These are phyloP conservation scores for Agriopis leucophaearia DNA, from an alignment of 2,888 invertebrate species.

Conservation along the genomic window DNA sequence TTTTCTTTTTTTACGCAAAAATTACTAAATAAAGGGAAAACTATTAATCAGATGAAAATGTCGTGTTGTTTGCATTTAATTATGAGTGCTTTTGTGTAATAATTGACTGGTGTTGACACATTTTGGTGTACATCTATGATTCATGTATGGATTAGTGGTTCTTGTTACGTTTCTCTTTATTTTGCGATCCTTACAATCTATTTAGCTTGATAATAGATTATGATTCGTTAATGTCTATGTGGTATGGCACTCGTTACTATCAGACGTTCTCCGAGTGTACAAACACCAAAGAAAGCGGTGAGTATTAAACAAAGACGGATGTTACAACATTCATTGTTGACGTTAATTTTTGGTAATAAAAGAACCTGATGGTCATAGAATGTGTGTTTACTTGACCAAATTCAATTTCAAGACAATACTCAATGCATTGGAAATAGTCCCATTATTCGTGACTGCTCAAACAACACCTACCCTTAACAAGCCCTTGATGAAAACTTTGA, in stretches of 20 bases:
- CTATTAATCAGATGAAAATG: conserved; percentile 49
- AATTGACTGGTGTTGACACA: conserved; percentile 52
- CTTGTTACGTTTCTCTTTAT: conserved; percentile 69
- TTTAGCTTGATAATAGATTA: conserved; percentile 77
- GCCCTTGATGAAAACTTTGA: background rate
- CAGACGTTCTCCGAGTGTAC: conserved; percentile 84
- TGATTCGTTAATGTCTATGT: conserved; percentile 79
- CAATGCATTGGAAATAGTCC: background rate
- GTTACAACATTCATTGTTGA: conserved; percentile 46
- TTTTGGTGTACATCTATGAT: conserved; percentile 64
- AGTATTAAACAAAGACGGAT: conserved; percentile 56
- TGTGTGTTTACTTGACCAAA: conserved; percentile 2
- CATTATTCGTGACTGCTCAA: background rate
- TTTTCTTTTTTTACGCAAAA: conserved; percentile 52
- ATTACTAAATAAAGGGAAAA: conserved; percentile 44
- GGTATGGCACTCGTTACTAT: conserved; percentile 85
- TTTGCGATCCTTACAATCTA: conserved; percentile 77
- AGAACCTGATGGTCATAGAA: conserved; percentile 36
- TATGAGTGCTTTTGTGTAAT: conserved; percentile 51
- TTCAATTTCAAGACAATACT: background rate
- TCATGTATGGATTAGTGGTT: conserved; percentile 72
- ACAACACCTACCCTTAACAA: background rate
- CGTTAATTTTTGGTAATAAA: conserved; percentile 44
- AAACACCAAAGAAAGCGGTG: conserved; percentile 83
- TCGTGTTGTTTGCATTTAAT: conserved; percentile 48